Conservation (phyloP, 35 echinoderm and acorn worm genomes). For the Lytechinus pictus region DNA sequence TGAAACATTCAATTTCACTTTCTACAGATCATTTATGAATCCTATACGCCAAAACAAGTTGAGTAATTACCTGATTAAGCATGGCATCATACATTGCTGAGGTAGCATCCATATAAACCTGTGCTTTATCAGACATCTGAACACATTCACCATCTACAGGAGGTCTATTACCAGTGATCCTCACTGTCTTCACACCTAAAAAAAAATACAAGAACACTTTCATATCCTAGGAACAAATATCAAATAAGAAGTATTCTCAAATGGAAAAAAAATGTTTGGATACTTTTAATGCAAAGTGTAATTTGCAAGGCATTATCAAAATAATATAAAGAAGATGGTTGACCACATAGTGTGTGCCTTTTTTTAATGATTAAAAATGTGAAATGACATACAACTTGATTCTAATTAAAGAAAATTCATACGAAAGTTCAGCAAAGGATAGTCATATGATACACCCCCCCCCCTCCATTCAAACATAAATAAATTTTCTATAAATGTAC, state of each 20-base stretch:
- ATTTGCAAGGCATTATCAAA: neutral
- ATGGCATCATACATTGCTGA: conserved; percentile 85
- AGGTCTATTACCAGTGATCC: conserved; percentile 71
- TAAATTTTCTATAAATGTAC: too few relatives aligned
- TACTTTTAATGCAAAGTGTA: neutral
- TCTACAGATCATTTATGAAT: too few relatives aligned
- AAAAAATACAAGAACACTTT: neutral
- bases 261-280: neutral
- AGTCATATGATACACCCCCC: too few relatives aligned
- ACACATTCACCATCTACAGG: conserved; percentile 83
- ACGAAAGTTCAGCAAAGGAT: too few relatives aligned
- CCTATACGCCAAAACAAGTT: neutral
- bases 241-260: too few relatives aligned
- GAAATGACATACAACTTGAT: too few relatives aligned
- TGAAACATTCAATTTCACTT: too few relatives aligned
- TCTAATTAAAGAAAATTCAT: too few relatives aligned
- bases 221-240: too few relatives aligned
- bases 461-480: too few relatives aligned
- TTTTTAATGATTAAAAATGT: too few relatives aligned
- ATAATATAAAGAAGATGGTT: neutral
- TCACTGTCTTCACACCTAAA: conserved; percentile 82
- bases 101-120: conserved; percentile 78
- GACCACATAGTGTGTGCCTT: neutral
- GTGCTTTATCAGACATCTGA: conserved; percentile 71
- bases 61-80: conserved; percentile 80